A percentile compares a stretch with the other conserved stretches of the same genome.
phyloP scores from a whole-genome alignment of 2,888 invertebrate genomes.

The Elysia crispata region DNA sequence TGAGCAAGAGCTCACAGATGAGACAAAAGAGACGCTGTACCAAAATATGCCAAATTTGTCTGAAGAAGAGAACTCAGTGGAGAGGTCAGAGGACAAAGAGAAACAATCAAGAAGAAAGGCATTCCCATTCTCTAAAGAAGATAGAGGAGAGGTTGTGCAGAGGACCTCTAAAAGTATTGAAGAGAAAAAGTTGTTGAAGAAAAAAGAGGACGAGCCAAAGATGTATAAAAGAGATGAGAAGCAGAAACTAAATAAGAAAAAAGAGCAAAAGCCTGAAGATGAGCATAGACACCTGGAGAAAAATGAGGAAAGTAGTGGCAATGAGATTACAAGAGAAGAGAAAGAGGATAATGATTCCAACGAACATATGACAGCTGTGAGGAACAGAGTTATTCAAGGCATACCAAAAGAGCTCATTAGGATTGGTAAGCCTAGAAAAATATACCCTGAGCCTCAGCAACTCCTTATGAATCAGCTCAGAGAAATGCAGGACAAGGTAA shows the following conservation, averaged over 20 bases:
- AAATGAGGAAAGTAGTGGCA: no score
- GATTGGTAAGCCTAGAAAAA: slow-evolving; percentile 2
- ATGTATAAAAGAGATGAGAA: no score
- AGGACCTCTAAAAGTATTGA: no score
- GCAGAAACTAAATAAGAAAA: no score
- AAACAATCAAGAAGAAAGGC: slow-evolving; percentile 25
- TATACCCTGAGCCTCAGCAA: slow-evolving; percentile 41
- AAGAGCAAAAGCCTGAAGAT: no score
- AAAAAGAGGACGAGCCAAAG: not conserved
- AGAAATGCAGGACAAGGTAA: slow-evolving; percentile 47
- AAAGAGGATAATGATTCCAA: no score
- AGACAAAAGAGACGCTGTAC: not conserved
- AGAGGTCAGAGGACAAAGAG: slow-evolving; percentile 28
- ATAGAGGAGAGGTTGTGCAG: not conserved
- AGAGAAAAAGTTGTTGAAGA: no score
- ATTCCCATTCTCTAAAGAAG: not conserved
- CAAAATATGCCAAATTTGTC: not conserved
- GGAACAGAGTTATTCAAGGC: no score
- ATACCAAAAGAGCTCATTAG: no score
- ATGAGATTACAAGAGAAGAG: no score
- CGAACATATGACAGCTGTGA: no score
- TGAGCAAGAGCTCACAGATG: not conserved
- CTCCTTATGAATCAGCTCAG: slow-evolving; percentile 43
- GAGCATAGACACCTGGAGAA: no score
- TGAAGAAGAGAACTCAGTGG: not conserved